These are phyloP conservation scores for Crypturellus tataupa DNA, from an alignment of 2,797 vertebrate species.

Conservation along the genomic window DNA sequence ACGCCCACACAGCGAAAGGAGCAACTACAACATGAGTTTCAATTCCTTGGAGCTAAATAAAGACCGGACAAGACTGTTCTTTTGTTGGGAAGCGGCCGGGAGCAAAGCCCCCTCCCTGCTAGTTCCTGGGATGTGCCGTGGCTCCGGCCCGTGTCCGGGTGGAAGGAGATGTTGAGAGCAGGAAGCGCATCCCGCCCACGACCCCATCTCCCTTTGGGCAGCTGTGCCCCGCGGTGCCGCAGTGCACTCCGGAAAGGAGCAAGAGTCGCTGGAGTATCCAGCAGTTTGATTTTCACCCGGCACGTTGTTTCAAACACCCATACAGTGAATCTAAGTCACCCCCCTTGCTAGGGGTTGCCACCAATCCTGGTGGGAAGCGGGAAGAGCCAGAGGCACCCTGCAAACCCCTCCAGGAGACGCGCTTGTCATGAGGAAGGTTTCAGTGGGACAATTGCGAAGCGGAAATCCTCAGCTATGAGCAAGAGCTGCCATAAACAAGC, in stretches of 20 bases:
- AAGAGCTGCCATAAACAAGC: constrained; percentile 68
- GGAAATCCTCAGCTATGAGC: constrained; percentile 61
- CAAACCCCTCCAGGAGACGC: constrained; percentile 32
- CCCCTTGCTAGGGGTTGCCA: background rate
- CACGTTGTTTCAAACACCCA: background rate
- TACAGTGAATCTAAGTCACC: background rate
- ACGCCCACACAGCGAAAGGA: background rate
- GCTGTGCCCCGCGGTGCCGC: background rate
- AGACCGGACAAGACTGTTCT: constrained; percentile 20
- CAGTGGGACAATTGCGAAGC: background rate
- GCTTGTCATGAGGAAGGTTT: constrained; percentile 34
- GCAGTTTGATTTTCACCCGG: background rate
- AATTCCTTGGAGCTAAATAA: constrained; percentile 68
- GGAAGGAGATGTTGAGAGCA: background rate
- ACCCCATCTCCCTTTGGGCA: too few species aligned
- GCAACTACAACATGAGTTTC: constrained; percentile 27
- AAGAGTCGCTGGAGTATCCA: background rate
- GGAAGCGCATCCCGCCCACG: too few species aligned
- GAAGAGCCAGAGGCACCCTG: background rate
- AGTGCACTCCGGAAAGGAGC: background rate
- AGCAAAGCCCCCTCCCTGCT: accelerated
- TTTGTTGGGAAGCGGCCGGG: accelerated
- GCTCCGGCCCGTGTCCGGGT: background rate
- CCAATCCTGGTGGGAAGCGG: background rate
- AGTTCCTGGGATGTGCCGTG: background rate